Evolutionary conservation across 2,113 vertebrate species (phyloP), one percentile per base, ranked within the genome.

Genomic region (Hippoglossus stenolepis): DNA sequence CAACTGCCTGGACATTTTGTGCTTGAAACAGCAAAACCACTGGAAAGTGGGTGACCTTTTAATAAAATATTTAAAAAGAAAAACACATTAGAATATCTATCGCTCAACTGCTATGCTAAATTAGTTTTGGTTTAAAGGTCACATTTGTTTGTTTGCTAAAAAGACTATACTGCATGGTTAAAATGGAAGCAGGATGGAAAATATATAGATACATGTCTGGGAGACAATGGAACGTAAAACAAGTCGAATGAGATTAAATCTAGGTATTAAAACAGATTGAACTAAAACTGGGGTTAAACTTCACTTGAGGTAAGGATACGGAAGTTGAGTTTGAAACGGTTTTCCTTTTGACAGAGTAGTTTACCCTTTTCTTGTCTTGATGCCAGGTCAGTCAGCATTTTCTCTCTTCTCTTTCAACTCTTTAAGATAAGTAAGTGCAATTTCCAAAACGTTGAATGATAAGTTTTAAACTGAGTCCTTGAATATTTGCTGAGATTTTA

Each of bases 51-150:
- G 24, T 86, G 90, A 92, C 90, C 86, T 90, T 92, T 89, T 31
- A 81, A 71, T 72, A 75, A 60, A 75, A 38, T 23, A 11, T 51
- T 12, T 63, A 75, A 77, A 68, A 81, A 77, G 65, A 81, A 60
- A 83, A 75, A 65, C 47, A 83, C 73, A 85, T 88, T 75, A 79
- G 73, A 89, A 79, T 77, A 78, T 79, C 75, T 63, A 83, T 88
- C 71, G 4, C 43, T 87, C 56, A 86, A 45, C 59, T 85, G 74
- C 62, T 72, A 71, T 62, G 75, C 73, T 80, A 83, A 85, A 84
- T 89, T 69, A 77, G 23, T 68, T 87, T 88, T 77, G 84, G 43
- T 80, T 57, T 69, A 89, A 91, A 91, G 89, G 86, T 83, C 89
- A 85, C 45, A 73, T 84, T 84, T 79, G 83, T 84, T 90, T 90